phyloP scores from a whole-genome alignment of 2,113 vertebrate species.

The Ginglymostoma cirratum region DNA sequence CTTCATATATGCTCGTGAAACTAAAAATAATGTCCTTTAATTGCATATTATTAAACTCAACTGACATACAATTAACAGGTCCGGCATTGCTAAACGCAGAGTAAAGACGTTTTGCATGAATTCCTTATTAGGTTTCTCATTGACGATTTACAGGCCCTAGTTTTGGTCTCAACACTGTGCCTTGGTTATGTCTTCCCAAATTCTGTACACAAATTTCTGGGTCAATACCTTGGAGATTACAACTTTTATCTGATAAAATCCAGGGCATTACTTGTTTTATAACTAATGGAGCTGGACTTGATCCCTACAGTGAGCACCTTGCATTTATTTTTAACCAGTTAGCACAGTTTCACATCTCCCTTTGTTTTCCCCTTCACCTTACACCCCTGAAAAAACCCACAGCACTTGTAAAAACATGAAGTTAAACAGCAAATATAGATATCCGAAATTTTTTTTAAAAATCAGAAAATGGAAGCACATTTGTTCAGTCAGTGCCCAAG shows the following conservation, averaged over 20 bases:
- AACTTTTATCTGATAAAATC: background rate
- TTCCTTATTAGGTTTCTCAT: background rate
- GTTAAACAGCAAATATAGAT: background rate
- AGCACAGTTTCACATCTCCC: background rate
- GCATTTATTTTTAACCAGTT: constrained; percentile 23
- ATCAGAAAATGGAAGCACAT: background rate
- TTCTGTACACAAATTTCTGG: constrained; percentile 16
- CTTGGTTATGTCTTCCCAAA: constrained; percentile 8
- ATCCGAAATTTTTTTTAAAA: background rate
- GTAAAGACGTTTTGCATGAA: background rate
- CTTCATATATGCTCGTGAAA: background rate
- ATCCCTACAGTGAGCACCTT: background rate
- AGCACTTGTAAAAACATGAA: background rate
- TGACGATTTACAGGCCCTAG: background rate
- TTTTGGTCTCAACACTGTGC: background rate
- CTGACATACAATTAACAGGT: background rate
- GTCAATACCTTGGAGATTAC: background rate
- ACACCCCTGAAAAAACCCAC: background rate
- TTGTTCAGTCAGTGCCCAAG: background rate
- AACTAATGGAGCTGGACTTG: background rate
- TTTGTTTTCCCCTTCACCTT: background rate
- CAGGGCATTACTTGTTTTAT: background rate
- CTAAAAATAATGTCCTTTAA: background rate
- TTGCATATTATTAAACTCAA: background rate
- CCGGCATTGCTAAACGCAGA: background rate